Conservation (phyloP, 2,888 invertebrate genomes). For the Blomia tropicalis region DNA sequence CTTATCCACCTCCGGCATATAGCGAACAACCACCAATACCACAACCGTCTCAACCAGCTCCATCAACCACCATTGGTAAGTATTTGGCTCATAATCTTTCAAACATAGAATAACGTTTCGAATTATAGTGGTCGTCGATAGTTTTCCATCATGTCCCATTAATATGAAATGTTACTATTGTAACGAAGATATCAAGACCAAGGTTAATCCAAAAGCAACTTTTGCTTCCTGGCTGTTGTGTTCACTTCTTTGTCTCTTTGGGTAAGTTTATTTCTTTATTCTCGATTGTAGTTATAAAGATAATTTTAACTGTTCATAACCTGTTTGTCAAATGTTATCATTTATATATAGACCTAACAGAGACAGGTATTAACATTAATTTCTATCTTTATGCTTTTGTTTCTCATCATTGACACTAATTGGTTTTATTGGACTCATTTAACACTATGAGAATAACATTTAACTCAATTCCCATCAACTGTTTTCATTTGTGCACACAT, state of each 20-base stretch:
- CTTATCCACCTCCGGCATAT: conserved; percentile 19
- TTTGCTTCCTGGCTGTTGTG: conserved; percentile 17
- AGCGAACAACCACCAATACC: not conserved
- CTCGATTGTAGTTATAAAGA: not conserved
- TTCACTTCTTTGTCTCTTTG: conserved; percentile 14
- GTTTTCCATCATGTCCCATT: not conserved
- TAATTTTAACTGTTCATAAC: not conserved
- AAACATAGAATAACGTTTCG: not conserved
- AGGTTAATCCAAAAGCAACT: not conserved
- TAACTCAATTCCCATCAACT: no score
- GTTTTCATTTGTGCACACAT: no score
- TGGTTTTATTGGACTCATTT: no score
- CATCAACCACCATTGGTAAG: not conserved
- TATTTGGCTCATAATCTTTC: not conserved
- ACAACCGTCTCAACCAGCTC: not conserved
- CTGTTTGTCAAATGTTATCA: not conserved
- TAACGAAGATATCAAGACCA: conserved; percentile 16
- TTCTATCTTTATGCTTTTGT: no score
- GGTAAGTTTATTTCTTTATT: conserved; percentile 6
- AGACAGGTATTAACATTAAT: no score
- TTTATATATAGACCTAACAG: not conserved
- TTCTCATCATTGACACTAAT: no score
- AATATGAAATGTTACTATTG: conserved; percentile 20
- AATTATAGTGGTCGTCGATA: not conserved
- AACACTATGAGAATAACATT: no score